phyloP scores from a whole-genome alignment of 2,113 vertebrate genomes.

The Erpornis zantholeuca region DNA sequence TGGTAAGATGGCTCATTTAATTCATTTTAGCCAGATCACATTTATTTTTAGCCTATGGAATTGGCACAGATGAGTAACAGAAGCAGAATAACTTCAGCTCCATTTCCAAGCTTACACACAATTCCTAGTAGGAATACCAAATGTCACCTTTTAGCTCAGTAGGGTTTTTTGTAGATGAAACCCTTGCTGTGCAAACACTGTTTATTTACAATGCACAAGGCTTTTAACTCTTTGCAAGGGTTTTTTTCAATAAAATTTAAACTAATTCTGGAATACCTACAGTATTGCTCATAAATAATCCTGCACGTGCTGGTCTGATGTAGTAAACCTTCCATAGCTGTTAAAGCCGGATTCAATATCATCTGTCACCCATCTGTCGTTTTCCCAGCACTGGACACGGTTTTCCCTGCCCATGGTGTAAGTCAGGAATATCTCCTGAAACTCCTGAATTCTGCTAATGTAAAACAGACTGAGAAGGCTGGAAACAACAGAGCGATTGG shows the following conservation, averaged over 20 bases:
- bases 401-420: background rate
- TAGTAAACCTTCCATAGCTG: background rate
- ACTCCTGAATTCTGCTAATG: background rate
- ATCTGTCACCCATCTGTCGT: slow-evolving; percentile 42
- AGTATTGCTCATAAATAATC: background rate
- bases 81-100: slow-evolving; percentile 8
- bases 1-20: slow-evolving; percentile 3
- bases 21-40: slow-evolving; percentile 37
- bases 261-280: background rate
- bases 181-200: background rate
- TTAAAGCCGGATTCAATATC: background rate
- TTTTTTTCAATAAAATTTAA: background rate
- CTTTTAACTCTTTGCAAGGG: background rate
- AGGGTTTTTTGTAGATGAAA: background rate
- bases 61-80: slow-evolving; percentile 23
- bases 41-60: slow-evolving; percentile 59
- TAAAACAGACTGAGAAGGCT: background rate
- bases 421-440: background rate
- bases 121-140: background rate
- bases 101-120: background rate
- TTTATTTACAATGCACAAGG: background rate
- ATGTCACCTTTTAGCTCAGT: background rate
- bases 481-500: background rate
- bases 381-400: background rate
- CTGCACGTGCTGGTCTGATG: background rate